Evolutionary conservation across 1,140 invertebrate genomes (phyloP), one percentile per base, ranked within the genome.

Genomic region (Spodoptera litura): DNA sequence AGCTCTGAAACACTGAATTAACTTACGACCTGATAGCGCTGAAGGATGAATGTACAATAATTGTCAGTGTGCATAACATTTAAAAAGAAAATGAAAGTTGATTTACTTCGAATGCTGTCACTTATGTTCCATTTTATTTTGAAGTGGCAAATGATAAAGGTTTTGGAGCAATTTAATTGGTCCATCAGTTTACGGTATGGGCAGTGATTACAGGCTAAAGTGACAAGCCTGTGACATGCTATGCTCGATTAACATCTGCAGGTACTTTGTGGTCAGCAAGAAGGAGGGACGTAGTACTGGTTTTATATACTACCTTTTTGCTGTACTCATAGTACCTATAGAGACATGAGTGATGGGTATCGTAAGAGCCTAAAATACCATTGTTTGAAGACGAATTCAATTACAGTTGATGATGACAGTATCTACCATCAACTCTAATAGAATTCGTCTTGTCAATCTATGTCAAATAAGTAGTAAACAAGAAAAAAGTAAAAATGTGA

Each of bases 51-150:
- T 66, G 56, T 44, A 27, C 38, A 35, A 31, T 20, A 55, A 66
- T 38, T 55, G 66, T 76, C 61, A 76, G 35, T 64, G 13, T 27
- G 20, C 51, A 76, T 76, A 38, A 66, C n/a, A 10, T 20, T 38
- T 71, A 62, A 64, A 25, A 64, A 76, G 10, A 20, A 76, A 76
- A 49, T 4, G 61, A 76, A 76, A 76, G 74, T 76, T 38, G 61
- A 66, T 64, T 76, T 66, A 66, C 61, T 66, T 64, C 49, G 20
- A 27, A 53, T 44, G 44, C 61, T 38, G 74, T 76, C 49, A 66
- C 74, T 62, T 73, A 6, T 64, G 74, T 44, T 44, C 74, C 61
- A 38, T 35, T 64, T 64, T 64, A 64, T 64, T 44, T 76, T 38
- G 27, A 56, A 66, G 51, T 55, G 31, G 49, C 13, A 55, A 73